Percentiles rank a stretch among this genome's conserved stretches.
Evolutionary conservation across 2,797 vertebrate genomes (phyloP).

Genomic region (Octomys mimax): DNA sequence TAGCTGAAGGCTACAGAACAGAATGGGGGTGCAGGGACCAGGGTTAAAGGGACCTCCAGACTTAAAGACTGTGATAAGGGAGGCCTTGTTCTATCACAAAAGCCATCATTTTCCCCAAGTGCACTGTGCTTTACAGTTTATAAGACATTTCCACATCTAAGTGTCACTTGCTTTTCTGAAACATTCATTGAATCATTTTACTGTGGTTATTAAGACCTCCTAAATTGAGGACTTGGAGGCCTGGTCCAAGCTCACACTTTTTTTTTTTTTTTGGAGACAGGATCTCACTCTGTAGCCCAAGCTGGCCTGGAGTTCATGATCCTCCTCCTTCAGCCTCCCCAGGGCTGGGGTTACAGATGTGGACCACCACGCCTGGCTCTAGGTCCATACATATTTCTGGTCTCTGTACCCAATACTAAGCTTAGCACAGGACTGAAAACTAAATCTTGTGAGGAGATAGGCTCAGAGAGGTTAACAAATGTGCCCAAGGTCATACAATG

Average conservation of each 20-base stretch:
- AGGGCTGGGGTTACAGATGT: neutral
- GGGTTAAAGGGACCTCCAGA: neutral
- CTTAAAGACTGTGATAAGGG: neutral
- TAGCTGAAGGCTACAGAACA: neutral
- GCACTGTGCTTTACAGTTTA: neutral
- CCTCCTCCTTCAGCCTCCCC: neutral
- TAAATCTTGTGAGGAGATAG: conserved; percentile 7
- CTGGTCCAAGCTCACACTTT: neutral
- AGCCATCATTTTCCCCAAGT: neutral
- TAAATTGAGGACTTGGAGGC: neutral
- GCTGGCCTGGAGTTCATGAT: neutral
- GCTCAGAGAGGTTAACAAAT: conserved; percentile 47
- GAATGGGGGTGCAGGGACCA: neutral
- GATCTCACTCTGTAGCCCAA: neutral
- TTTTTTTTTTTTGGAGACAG: neutral
- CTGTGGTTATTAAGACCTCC: neutral
- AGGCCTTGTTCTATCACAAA: neutral
- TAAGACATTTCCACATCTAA: neutral
- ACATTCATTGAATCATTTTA: neutral
- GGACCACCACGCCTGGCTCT: neutral
- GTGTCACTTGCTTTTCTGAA: neutral
- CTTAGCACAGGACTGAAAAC: neutral
- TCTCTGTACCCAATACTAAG: neutral
- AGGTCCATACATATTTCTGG: neutral
- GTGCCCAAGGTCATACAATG: neutral